Evolutionary conservation across 2,888 invertebrate genomes (phyloP).

Genomic region (Drosophila dives): DNA sequence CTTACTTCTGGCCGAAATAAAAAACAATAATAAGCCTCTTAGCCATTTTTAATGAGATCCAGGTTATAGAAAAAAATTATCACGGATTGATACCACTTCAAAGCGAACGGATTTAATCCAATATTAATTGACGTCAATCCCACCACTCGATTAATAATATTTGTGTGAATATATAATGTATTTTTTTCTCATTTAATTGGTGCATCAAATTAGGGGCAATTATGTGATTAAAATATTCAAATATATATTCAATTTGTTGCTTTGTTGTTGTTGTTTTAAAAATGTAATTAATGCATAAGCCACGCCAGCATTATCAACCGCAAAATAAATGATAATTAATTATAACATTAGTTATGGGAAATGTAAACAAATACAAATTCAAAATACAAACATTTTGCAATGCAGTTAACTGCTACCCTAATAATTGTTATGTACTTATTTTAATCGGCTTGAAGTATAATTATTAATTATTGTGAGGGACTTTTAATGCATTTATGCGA

Average conservation of each 20-base stretch:
- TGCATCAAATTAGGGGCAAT: conserved; percentile 72
- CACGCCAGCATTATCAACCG: conserved; percentile 21
- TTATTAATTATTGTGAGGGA: not conserved
- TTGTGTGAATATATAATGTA: not conserved
- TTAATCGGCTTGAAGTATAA: not conserved
- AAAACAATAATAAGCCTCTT: not conserved
- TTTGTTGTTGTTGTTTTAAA: conserved; percentile 15
- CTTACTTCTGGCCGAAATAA: not conserved
- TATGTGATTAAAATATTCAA: conserved; percentile 63
- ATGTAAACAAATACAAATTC: not conserved
- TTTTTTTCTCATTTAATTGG: conserved; percentile 51
- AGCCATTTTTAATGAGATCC: not conserved
- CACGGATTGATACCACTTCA: conserved; percentile 3
- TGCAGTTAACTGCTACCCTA: conserved; percentile 1
- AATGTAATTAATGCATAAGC: conserved; percentile 55
- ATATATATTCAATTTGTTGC: conserved; percentile 33
- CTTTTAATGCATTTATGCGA: not conserved
- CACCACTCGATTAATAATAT: conserved; percentile 1
- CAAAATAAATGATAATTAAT: conserved; percentile 72
- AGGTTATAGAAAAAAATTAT: not conserved
- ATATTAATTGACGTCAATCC: conserved; percentile 19
- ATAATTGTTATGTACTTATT: not conserved
- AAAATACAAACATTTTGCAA: not conserved
- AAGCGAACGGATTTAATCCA: conserved; percentile 5
- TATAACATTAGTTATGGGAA: conserved; percentile 49